Evolutionary conservation across 2,888 invertebrate genomes (phyloP).

Genomic region (Julus scanicus): DNA sequence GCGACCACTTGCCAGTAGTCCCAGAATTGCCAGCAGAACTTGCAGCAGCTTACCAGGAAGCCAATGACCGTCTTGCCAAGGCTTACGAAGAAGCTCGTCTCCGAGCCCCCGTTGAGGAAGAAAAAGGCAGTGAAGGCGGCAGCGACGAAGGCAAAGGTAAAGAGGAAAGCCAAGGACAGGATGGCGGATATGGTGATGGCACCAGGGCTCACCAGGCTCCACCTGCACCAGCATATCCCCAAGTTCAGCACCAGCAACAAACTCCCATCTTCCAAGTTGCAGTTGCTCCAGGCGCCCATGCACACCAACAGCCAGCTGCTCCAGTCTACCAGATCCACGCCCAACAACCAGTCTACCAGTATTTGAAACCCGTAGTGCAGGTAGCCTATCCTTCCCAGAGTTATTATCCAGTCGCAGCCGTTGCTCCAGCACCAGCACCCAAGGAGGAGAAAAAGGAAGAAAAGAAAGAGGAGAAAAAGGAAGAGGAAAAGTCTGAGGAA

Average conservation of each 20-base stretch:
- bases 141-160: constrained; percentile 37
- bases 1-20: constrained; percentile 66
- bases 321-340: not conserved
- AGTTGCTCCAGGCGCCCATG: constrained; percentile 37
- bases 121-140: not conserved
- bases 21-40: constrained; percentile 52
- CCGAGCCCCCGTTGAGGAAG: not conserved
- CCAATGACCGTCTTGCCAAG: constrained; percentile 47
- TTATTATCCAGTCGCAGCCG: not conserved
- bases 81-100: constrained; percentile 47
- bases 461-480: not conserved
- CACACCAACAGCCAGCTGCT: constrained; percentile 31
- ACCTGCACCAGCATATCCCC: constrained; percentile 45
- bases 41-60: constrained; percentile 49
- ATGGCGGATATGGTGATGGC: not conserved
- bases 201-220: not conserved
- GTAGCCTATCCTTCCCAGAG: constrained; percentile 18
- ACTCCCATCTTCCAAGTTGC: not conserved
- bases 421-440: constrained; percentile 43
- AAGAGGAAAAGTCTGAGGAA: not conserved
- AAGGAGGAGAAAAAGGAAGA: not conserved
- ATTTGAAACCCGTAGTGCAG: not conserved
- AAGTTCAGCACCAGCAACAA: not conserved
- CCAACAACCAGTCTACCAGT: not conserved
- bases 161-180: constrained; percentile 8